Conservation (phyloP, 64 coral and sea anemone genomes). For the Pachyseris speciosa region DNA sequence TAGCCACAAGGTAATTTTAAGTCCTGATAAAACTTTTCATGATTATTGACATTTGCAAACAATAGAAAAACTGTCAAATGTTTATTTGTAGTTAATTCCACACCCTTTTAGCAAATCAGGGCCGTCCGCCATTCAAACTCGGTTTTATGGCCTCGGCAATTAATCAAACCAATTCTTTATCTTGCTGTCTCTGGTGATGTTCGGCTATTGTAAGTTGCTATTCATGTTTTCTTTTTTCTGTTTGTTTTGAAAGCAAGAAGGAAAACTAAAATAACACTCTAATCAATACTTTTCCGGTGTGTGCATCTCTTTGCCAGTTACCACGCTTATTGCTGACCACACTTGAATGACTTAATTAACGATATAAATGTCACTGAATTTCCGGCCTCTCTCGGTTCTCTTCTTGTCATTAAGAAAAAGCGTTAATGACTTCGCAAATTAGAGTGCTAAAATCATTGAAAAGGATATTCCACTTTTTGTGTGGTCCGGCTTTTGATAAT, state of each 20-base stretch:
- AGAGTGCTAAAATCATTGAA: constrained; percentile 43
- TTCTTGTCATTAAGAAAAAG: constrained; percentile 44
- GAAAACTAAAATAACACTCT: constrained; percentile 81
- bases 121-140: constrained; percentile 35
- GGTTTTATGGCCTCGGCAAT: constrained; percentile 66
- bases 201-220: constrained; percentile 71
- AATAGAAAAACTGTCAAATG: constrained; percentile 64
- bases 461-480: constrained; percentile 44
- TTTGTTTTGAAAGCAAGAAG: constrained; percentile 80
- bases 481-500: constrained; percentile 35
- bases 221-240: constrained; percentile 78
- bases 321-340: constrained; percentile 64
- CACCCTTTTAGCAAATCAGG: constrained; percentile 46
- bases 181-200: constrained; percentile 76
- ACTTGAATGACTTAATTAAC: constrained; percentile 62
- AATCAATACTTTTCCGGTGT: constrained; percentile 92
- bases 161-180: constrained; percentile 86
- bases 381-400: constrained; percentile 63
- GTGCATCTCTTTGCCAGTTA: constrained; percentile 42
- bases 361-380: constrained; percentile 70
- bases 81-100: constrained; percentile 55
- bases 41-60: constrained; percentile 58
- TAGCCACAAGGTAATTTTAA: constrained; percentile 37
- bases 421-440: constrained; percentile 77
- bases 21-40: constrained; percentile 56